Base-by-base conservation (phyloP, 2,797 vertebrate genomes). In the Melanogrammus aeglefinus region DNA sequence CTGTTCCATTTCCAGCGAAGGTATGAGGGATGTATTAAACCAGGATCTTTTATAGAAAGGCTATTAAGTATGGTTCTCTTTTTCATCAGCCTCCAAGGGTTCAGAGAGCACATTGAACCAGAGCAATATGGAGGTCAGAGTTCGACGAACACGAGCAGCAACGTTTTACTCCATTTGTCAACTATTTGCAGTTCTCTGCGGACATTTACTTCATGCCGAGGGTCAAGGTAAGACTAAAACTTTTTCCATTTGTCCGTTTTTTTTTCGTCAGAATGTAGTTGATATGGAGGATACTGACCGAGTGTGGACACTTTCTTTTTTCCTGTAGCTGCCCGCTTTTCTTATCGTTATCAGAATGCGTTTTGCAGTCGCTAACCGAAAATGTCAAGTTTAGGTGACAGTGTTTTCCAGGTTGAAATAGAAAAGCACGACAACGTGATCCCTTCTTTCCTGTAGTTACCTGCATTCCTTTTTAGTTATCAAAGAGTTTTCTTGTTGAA, bases 221-320 rank as follows among this genome's bases (percentile, higher is more conserved):
- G 88, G 87, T 81, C 93, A 94, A 91, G 93, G 94, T 94, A 93
- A 81, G 85, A 86, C 63, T 51, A 51, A 24, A 63, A 63, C n/a
- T 6, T 63, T 63, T 63, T 24, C 21, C 57, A 63, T 63, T 63
- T 57, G 51, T 7, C 57, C 21, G 1, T 6, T 51, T 51, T 24
- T 24, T 14, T 27, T 24, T 27, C 9, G 10, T 2, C 7, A 24
- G 63, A 24, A 69, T 27, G 63, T 16, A 27, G n/a, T 69, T 27
- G 63, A 24, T 69, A 12, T 10, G 63, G 24, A 10, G 63, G 57
- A 63, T 24, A 24, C 63, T 27, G 63, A 1, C n/a, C 27, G 63
- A 12, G 24, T 69, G 63, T 69, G n/a, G 63, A 27, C 63, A 27
- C 63, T 27, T 12, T 24, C n/a, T 27, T 2, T 13, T 27, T 66